Conservation (phyloP, 1,140 invertebrate species). For the Drosophila kohkoa region DNA sequence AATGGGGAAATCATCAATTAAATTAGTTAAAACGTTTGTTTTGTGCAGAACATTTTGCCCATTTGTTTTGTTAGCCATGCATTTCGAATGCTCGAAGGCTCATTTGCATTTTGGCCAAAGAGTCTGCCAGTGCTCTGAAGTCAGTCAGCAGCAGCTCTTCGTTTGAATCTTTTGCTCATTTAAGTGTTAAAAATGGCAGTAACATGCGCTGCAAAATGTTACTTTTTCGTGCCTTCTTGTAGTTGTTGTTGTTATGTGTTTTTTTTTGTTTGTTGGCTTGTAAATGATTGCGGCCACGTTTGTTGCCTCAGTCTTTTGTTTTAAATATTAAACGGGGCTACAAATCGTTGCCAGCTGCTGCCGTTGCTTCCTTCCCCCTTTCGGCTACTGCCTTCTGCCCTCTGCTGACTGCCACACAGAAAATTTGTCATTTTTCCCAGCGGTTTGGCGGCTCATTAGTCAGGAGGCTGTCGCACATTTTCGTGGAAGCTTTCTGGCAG, state of each 20-base stretch:
- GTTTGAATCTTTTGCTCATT: conserved; percentile 53
- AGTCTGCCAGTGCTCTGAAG: not conserved
- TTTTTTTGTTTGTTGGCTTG: conserved; percentile 26
- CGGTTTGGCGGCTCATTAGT: conserved; percentile 81
- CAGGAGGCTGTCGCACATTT: conserved; percentile 74
- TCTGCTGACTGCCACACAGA: conserved; percentile 38
- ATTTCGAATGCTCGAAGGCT: conserved; percentile 27
- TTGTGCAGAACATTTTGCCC: conserved; percentile 73
- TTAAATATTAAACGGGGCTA: conserved; percentile 80
- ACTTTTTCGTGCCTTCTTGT: conserved; percentile 66
- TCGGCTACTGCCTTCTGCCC: conserved; percentile 14
- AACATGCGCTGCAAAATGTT: conserved; percentile 77
- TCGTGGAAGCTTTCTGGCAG: conserved; percentile 65
- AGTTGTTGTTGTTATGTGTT: conserved; percentile 51
- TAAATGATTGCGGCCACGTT: conserved; percentile 57
- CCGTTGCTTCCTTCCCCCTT: conserved; percentile 2
- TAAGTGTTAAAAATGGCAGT: conserved; percentile 83
- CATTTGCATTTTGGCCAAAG: conserved; percentile 20
- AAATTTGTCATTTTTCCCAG: conserved; percentile 82
- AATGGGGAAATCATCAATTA: conserved; percentile 71
- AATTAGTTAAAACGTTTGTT: conserved; percentile 60
- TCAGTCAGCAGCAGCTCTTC: not conserved
- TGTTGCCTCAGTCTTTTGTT: conserved; percentile 76
- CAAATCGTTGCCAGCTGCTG: conserved; percentile 70
- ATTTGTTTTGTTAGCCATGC: conserved; percentile 54